phyloP scores from a whole-genome alignment of 1,140 invertebrate species.

The Cherax quadricarinatus region DNA sequence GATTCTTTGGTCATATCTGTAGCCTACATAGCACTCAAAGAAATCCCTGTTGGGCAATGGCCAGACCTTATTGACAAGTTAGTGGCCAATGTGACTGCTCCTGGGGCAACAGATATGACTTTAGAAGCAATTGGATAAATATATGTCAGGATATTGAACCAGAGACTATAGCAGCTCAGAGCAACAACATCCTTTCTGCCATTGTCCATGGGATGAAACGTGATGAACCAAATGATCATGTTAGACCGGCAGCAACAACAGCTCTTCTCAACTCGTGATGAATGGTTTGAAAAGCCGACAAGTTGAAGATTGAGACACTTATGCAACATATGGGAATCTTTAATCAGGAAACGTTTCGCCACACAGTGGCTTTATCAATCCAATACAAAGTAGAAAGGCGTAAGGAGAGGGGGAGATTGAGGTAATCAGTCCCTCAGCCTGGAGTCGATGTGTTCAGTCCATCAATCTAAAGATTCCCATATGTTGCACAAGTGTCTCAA shows the following conservation, averaged over 20 bases:
- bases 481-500: too few relatives aligned
- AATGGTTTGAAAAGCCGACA: too few relatives aligned
- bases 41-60: slow-evolving; percentile 88
- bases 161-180: slow-evolving; percentile 92
- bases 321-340: too few relatives aligned
- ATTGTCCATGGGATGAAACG: slow-evolving; percentile 98
- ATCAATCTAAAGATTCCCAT: too few relatives aligned
- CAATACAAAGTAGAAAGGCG: too few relatives aligned
- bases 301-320: too few relatives aligned
- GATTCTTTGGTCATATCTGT: too few relatives aligned
- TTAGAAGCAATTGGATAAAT: slow-evolving; percentile 95
- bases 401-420: too few relatives aligned
- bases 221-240: slow-evolving; percentile 88
- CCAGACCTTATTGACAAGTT: slow-evolving; percentile 90
- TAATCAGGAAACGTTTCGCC: too few relatives aligned
- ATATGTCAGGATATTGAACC: slow-evolving; percentile 87
- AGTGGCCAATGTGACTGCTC: slow-evolving; percentile 89
- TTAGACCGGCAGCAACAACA: slow-evolving; percentile 95
- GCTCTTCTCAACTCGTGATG: slow-evolving; percentile 86
- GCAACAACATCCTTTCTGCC: slow-evolving; percentile 97
- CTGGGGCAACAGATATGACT: slow-evolving; percentile 87
- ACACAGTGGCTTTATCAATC: too few relatives aligned
- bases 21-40: slow-evolving; percentile 97
- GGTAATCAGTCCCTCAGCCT: too few relatives aligned
- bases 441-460: too few relatives aligned